phyloP scores from a whole-genome alignment of 2,888 invertebrate species.

The Itoplectis maculator region DNA sequence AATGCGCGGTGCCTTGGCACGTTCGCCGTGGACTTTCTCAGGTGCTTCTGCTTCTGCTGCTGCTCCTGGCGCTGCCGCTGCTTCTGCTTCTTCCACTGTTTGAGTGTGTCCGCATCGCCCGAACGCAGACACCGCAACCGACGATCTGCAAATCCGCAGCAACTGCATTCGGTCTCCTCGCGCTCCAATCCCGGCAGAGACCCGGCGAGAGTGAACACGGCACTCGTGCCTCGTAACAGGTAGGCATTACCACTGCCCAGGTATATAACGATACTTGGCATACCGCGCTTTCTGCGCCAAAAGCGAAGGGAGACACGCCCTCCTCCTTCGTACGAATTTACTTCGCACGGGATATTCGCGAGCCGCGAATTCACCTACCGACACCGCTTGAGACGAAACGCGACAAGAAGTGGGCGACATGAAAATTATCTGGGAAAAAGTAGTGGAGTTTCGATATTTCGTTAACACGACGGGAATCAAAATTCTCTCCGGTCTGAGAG shows the following conservation, averaged over 20 bases:
- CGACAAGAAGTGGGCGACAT: too few relatives aligned
- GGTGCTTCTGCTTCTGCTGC: conserved; percentile 45
- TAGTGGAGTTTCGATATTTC: too few relatives aligned
- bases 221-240: conserved; percentile 61
- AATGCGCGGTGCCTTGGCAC: conserved; percentile 71
- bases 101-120: conserved; percentile 54
- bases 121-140: conserved; percentile 50
- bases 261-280: conserved; percentile 54
- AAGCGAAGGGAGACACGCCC: neutral
- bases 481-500: too few relatives aligned
- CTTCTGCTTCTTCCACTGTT: conserved; percentile 28
- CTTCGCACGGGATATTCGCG: neutral
- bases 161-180: conserved; percentile 56
- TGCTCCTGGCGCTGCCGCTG: conserved; percentile 24
- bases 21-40: conserved; percentile 60
- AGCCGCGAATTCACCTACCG: neutral
- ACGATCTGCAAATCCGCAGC: conserved; percentile 50
- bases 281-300: conserved; percentile 48
- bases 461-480: too few relatives aligned
- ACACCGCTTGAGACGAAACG: too few relatives aligned
- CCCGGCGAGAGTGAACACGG: conserved; percentile 44
- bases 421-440: too few relatives aligned
- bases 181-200: too few relatives aligned
- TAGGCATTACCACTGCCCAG: conserved; percentile 62
- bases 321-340: neutral